Evolutionary conservation across 2,113 vertebrate species (phyloP).

Genomic region (Rhynchomys soricoides): DNA sequence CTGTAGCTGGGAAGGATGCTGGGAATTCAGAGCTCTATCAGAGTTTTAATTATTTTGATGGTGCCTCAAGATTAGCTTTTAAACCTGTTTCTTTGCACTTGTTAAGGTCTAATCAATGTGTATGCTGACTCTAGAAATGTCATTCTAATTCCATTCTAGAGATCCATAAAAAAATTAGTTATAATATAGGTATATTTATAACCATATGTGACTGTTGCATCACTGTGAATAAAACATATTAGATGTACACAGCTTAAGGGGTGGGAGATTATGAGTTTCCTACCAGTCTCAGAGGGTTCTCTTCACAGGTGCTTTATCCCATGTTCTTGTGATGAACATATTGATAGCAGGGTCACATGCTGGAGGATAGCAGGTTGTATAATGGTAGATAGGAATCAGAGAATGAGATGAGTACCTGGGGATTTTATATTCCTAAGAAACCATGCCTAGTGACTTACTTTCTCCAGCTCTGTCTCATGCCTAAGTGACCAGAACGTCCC

Average conservation of each 20-base stretch:
- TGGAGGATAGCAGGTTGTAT: neutral
- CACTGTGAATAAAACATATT: neutral
- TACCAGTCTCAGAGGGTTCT: neutral
- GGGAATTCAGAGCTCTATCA: neutral
- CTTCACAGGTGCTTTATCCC: neutral
- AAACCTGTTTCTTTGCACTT: neutral
- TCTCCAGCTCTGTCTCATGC: neutral
- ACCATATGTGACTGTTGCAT: neutral
- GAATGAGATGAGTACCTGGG: neutral
- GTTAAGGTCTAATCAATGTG: neutral
- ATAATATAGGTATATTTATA: neutral
- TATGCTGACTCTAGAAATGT: constrained; percentile 60
- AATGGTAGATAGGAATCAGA: neutral
- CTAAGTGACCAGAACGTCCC: neutral
- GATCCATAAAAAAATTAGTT: neutral
- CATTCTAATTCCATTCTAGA: constrained; percentile 49
- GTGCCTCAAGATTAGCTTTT: neutral
- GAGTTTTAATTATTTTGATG: neutral
- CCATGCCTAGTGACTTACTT: neutral
- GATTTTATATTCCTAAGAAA: neutral
- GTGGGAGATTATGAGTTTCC: neutral
- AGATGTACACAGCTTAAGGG: neutral
- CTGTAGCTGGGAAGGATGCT: neutral
- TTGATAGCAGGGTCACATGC: no score
- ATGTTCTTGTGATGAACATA: neutral